phyloP scores from a whole-genome alignment of 2,113 vertebrate genomes.

The Carassius carassius region DNA sequence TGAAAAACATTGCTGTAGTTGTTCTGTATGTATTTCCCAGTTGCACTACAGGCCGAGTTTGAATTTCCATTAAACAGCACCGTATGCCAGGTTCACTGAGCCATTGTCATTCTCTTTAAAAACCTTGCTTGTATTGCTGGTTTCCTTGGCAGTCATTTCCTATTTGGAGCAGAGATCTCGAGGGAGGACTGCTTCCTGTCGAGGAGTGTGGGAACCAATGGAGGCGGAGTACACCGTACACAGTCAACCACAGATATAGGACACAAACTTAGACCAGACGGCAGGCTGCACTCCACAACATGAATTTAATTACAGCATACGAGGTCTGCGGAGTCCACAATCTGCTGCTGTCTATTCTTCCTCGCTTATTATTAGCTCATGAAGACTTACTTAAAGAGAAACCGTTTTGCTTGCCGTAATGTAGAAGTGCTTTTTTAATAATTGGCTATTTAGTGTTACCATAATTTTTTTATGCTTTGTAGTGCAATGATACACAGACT shows the following conservation, averaged over 20 bases:
- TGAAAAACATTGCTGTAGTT: slow-evolving; percentile 3
- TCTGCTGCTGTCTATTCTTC: slow-evolving; percentile 27
- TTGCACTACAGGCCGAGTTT: not conserved
- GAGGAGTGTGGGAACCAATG: slow-evolving; percentile 49
- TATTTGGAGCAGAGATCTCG: slow-evolving; percentile 44
- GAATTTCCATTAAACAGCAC: not conserved
- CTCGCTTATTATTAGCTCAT: slow-evolving; percentile 18
- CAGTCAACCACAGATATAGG: slow-evolving; percentile 28
- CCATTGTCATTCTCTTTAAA: slow-evolving; percentile 20
- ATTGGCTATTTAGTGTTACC: not conserved
- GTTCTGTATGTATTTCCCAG: not conserved
- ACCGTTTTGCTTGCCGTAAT: not conserved
- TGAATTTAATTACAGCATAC: slow-evolving; percentile 47
- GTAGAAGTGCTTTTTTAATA: not conserved
- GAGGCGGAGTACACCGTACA: slow-evolving; percentile 32
- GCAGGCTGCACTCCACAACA: slow-evolving; percentile 31
- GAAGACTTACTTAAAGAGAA: slow-evolving; percentile 5
- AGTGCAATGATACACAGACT: not conserved
- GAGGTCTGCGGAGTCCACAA: slow-evolving; percentile 34
- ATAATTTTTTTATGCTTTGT: not conserved
- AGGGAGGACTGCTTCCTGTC: slow-evolving; percentile 52
- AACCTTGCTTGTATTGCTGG: slow-evolving; percentile 23
- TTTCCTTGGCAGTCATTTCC: slow-evolving; percentile 53
- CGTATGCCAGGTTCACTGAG: not conserved
- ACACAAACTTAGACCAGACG: slow-evolving; percentile 35